Base-by-base conservation (phyloP, 2,113 vertebrate genomes). In the Tretioscincus oriximinensis region DNA sequence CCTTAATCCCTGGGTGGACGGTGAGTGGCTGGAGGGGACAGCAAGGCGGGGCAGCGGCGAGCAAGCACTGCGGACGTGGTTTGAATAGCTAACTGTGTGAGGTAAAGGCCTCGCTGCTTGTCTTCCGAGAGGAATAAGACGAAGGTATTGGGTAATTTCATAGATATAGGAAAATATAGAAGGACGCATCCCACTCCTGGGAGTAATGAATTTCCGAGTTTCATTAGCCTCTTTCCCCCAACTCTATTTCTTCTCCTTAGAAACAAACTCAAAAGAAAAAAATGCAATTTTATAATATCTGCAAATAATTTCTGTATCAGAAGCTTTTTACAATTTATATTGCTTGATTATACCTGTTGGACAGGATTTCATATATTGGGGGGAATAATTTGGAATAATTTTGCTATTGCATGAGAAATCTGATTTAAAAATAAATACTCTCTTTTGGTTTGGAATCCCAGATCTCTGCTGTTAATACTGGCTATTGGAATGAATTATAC, bases 11-110 rank as follows among this genome's bases (percentile, higher is more conserved):
- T 10, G 20, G 1, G 1, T 0, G 0, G 2, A 5, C 0, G 0
- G 20, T 0, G 8, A 9, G 5, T 1, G 0, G 65, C 41, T 26
- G 1, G 3, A 22, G 1, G 41, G 22, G 41, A 9, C 9, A 47
- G n/a, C 12, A 66, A 18, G 63, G n/a, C 12, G 74, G 10, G 71
- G 24, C 16, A 16, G 61, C 11, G 18, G 54, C 2, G 54, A 58
- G 54, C 4, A 58, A 58, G 54, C 54, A 18, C 18, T 0, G 9
- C 0, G 0, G 9, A 7, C 0, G 51, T 22, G 83, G 35, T 21
- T 20, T 1, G 0, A 0, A 0, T 20, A 0, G 0, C 22, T 1
- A 24, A n/a, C 12, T 9, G 9, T 1, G 49, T 4, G 35, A 4
- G 26, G 28, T 54, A 54, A 35, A 49, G 0, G 0, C 1, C 41